A percentile compares a stretch with the other conserved stretches of the same genome.
Conservation (phyloP, 1,140 invertebrate species). For the Papilio xuthus region DNA sequence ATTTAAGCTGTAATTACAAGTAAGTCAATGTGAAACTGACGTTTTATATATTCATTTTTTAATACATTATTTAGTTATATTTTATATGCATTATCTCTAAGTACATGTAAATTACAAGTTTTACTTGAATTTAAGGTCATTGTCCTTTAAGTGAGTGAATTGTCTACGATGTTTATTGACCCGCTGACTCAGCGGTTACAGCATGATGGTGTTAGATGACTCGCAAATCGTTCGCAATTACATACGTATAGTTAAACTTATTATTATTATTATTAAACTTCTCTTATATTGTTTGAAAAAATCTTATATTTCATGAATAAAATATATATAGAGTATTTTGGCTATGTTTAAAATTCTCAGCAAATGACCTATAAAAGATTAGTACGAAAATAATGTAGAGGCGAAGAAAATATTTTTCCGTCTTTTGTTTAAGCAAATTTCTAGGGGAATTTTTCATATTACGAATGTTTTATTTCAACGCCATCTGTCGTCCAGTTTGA, state of each 20-base stretch:
- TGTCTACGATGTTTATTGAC: neutral
- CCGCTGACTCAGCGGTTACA: neutral
- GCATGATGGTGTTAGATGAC: neutral
- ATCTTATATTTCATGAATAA: no score
- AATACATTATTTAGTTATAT: no score
- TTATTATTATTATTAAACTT: no score
- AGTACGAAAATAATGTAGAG: neutral
- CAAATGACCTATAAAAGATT: neutral
- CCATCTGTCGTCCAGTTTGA: neutral
- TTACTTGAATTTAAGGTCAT: neutral
- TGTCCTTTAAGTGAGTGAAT: neutral
- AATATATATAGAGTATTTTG: no score
- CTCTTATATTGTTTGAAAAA: no score
- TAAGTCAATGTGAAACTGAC: neutral
- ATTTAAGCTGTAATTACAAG: neutral
- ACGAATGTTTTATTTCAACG: neutral
- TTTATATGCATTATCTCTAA: no score
- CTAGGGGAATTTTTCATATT: neutral
- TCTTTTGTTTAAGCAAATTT: neutral
- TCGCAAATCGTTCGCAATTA: neutral
- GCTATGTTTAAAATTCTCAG: no score
- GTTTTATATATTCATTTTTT: no score
- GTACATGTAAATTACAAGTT: neutral
- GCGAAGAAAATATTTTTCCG: neutral
- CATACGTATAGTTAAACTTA: neutral